Evolutionary conservation across 2,797 vertebrate genomes (phyloP), one percentile per base, ranked within the genome.

Genomic region (Erethizon dorsatum): DNA sequence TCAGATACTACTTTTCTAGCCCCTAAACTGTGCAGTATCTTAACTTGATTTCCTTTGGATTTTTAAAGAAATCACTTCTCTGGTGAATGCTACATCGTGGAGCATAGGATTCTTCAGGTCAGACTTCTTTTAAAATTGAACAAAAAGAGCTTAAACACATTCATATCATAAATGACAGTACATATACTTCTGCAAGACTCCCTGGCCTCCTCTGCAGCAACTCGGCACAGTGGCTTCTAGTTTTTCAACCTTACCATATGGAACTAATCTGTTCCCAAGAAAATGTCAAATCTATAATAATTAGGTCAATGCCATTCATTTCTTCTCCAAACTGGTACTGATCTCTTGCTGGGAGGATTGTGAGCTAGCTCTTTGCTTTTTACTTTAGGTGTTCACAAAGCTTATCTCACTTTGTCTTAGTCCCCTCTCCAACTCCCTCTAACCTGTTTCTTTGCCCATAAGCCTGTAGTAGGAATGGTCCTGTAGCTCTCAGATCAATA

Each of bases 271-370:
- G 86, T 88, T 95, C 37, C 86, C 41, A 59, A 91, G 52, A 20
- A 97, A 96, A 95, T 52, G 78, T 65, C 92, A 93, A 63, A 85
- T 85, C 79, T 79, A 10, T 89, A 83, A 54, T 73, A 90, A 90
- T 87, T 83, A 78, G 41, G 63, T 95, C 63, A 73, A 31, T 31
- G 52, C 41, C 83, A 33, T 59, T 90, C 24, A 37, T 89, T 88
- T 94, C 33, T 89, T 83, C 73, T 87, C 56, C 54, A 9, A 69
- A 61, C 45, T 22, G 22, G 14, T 67, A 59, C 5, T n/a, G 80
- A 94, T 5, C 65, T 87, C 69, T 87, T 71, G 20, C 77, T 84
- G 52, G 50, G 50, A 59, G 88, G 59, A 63, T 1, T 59, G 56
- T 45, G 56, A 88, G 52, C 28, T 61, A 75, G 26, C 20, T 94